Evolutionary conservation across 2,888 invertebrate genomes (phyloP), one percentile per base, ranked within the genome.

Genomic region (Resseliella maxima): DNA sequence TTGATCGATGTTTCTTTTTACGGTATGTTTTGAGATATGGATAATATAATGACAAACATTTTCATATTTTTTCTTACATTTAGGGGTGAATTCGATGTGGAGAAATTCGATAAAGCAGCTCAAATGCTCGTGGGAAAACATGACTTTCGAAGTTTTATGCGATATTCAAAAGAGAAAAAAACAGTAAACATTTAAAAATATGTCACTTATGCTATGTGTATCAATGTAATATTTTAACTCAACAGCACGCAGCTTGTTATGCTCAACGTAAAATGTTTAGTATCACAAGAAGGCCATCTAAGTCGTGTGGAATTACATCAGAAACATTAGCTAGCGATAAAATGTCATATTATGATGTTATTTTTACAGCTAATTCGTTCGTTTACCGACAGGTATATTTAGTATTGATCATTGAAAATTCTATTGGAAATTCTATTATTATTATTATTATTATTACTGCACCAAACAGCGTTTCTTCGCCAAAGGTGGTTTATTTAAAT

Each of bases 291-390:
- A n/a, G 38, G 8, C n/a, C 1, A 38, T 83, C 83, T 0, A 38
- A 38, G n/a, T 21, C 83, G 0, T 83, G 38, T n/a, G n/a, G 1
- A n/a, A 83, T 38, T 38, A n/a, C 83, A 31, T 12, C n/a, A n/a
- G 2, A 27, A 1, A 27, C 2, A 64, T 64, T 2, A 2, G 64
- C 6, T 24, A 35, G n/a, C 46, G 46, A 50, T 18, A 83, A 83
- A n/a, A n/a, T n/a, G n/a, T n/a, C n/a, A n/a, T 83, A 38, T 83
- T 83, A 83, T 83, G 83, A 83, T 38, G n/a, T 83, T 18, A 36
- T 8, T n/a, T 83, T 83, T 24, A 83, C 83, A 1, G 83, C n/a
- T 0, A 83, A 24, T 10, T 83, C 83, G 1, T 83, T 38, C 38
- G 83, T 83, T 38, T 83, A 83, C 38, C 21, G 83, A 21, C 83